Conservation (phyloP, 2,797 vertebrate species). For the Gallirallus australis region DNA sequence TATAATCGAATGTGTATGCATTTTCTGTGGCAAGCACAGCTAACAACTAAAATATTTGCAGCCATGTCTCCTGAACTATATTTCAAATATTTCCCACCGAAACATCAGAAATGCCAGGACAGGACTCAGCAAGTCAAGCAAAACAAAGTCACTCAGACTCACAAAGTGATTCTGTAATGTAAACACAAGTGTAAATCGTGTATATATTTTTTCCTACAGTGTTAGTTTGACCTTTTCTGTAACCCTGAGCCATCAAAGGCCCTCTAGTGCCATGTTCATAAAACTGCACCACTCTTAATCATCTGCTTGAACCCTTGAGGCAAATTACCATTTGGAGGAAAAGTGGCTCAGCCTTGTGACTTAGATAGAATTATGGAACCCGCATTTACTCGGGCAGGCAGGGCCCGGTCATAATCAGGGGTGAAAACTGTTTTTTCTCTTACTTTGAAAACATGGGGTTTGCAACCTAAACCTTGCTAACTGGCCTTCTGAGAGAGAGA, state of each 20-base stretch:
- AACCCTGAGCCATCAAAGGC: not conserved
- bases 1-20: no score
- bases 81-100: not conserved
- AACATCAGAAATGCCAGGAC: not conserved
- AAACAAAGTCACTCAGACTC: not conserved
- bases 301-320: not conserved
- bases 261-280: not conserved
- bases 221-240: not conserved
- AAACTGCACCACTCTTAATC: not conserved
- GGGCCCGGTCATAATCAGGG: not conserved
- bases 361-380: not conserved
- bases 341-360: not conserved
- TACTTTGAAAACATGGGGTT: not conserved
- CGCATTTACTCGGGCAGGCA: not conserved
- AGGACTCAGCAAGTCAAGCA: not conserved
- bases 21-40: not conserved
- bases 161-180: no score
- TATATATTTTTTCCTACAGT: accelerated
- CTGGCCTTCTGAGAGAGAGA: not conserved
- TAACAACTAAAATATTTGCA: not conserved
- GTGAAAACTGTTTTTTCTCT: not conserved
- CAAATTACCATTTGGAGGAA: not conserved
- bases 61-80: not conserved
- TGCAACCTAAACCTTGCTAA: not conserved
- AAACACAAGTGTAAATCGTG: not conserved